These are phyloP conservation scores for Aviceda subcristata DNA, from an alignment of 2,113 vertebrate genomes.

Conservation along the genomic window DNA sequence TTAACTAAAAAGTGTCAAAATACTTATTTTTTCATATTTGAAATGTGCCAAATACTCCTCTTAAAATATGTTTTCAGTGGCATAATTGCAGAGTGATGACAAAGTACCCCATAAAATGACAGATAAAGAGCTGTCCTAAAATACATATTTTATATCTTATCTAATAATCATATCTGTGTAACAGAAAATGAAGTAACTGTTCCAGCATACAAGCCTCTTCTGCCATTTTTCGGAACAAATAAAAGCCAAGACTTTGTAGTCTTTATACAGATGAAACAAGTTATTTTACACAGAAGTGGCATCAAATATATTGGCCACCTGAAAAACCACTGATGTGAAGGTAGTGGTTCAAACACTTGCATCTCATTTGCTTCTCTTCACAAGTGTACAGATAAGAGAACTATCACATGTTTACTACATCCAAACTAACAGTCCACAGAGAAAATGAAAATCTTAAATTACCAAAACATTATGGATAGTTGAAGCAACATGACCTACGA, in stretches of 20 bases:
- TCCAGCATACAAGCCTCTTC: background rate
- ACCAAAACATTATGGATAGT: background rate
- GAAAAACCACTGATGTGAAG: background rate
- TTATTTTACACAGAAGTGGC: background rate
- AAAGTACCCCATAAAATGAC: background rate
- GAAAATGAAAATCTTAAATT: background rate
- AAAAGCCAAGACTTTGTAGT: background rate
- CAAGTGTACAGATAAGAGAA: background rate
- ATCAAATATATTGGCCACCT: background rate
- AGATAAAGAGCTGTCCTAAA: background rate
- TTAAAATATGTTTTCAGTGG: background rate
- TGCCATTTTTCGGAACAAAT: background rate
- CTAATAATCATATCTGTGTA: background rate
- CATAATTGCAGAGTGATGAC: background rate
- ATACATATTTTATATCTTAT: background rate
- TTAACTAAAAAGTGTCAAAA: conserved; percentile 1
- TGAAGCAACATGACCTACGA: background rate
- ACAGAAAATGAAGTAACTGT: background rate
- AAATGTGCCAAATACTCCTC: background rate
- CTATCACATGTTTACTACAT: background rate
- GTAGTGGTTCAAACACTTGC: background rate
- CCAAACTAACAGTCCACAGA: background rate
- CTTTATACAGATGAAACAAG: background rate
- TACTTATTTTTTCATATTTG: background rate
- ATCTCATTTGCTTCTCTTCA: background rate